Conservation (phyloP, 1,140 invertebrate species). For the Pseudomyrmex pallidus region DNA sequence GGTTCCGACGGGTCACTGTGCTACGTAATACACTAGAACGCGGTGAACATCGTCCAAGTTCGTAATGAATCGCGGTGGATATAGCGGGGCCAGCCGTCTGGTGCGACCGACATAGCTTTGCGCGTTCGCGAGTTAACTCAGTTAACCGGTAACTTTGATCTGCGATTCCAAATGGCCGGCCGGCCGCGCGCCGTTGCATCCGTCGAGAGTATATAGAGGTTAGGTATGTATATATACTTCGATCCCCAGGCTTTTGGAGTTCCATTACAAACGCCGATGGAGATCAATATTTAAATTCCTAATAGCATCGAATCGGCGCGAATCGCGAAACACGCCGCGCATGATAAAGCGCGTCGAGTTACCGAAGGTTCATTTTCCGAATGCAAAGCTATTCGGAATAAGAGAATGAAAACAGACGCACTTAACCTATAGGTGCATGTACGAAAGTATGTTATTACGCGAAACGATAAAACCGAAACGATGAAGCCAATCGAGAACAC, state of each 20-base stretch:
- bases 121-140: constrained; percentile 62
- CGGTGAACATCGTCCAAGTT: constrained; percentile 36
- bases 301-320: constrained; percentile 66
- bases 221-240: background rate
- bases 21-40: background rate
- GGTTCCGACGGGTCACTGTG: background rate
- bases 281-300: constrained; percentile 82
- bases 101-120: constrained; percentile 8
- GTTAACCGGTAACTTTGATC: constrained; percentile 77
- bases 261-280: constrained; percentile 73
- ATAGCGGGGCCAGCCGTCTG: too few species aligned
- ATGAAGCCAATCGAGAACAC: background rate
- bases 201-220: background rate
- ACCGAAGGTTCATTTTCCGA: constrained; percentile 14
- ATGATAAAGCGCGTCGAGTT: constrained; percentile 38
- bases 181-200: background rate
- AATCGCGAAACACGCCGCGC: constrained; percentile 53
- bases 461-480: background rate
- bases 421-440: background rate
- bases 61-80: constrained; percentile 47
- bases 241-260: constrained; percentile 65
- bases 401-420: constrained; percentile 17
- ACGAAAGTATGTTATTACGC: background rate
- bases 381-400: background rate
- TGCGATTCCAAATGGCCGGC: constrained; percentile 68